Percentiles rank a stretch among this genome's conserved stretches.
Evolutionary conservation across 1,140 invertebrate genomes (phyloP).

Genomic region (Ganaspis sp.): DNA sequence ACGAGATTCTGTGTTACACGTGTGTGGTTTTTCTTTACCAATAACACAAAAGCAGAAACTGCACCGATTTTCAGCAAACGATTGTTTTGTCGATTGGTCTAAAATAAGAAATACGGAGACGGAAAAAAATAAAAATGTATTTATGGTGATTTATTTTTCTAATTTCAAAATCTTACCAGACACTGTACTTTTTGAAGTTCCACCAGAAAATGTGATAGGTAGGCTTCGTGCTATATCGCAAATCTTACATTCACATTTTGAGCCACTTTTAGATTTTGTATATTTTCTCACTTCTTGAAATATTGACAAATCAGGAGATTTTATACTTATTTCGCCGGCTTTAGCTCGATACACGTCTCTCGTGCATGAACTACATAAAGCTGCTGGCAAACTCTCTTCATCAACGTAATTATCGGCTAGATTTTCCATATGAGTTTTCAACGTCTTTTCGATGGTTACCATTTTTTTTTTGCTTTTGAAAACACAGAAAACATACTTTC

Average conservation of each 20-base stretch:
- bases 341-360: neutral
- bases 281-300: neutral
- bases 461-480: neutral
- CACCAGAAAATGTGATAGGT: neutral
- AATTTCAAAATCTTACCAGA: neutral
- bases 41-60: neutral
- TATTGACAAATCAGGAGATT: neutral
- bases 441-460: neutral
- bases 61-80: constrained; percentile 4
- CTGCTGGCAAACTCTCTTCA: neutral
- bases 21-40: neutral
- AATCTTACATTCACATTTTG: neutral
- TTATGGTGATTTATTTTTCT: neutral
- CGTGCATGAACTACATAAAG: neutral
- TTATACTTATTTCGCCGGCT: neutral
- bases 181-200: neutral
- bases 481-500: neutral
- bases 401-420: neutral
- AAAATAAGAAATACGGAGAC: neutral
- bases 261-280: neutral
- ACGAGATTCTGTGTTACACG: neutral
- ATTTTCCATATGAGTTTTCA: neutral
- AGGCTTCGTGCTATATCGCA: neutral
- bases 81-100: neutral
- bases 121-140: neutral